Evolutionary conservation across 2,797 vertebrate genomes (phyloP), one percentile per base, ranked within the genome.

Genomic region (Poeciliopsis gracilis): DNA sequence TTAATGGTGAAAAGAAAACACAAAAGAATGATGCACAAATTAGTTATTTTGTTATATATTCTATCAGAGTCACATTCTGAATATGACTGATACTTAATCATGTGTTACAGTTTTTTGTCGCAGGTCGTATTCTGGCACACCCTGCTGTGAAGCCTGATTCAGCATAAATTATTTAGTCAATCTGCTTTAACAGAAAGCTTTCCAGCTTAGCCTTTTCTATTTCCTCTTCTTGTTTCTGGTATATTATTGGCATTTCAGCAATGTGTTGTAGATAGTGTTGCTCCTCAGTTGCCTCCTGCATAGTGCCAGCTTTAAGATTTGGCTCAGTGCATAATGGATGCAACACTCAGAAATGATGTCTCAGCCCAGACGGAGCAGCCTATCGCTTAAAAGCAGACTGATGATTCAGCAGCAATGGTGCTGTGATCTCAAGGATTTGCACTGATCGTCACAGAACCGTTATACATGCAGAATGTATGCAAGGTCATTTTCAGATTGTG

Each of bases 381-480:
- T 53, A 73, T 86, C 83, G 18, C 79, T 82, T 78, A 83, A 72
- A 46, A 84, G 87, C 82, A 91, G 89, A 90, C 77, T 92, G 93
- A 94, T 94, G 92, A 93, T 76, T 94, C 93, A 95, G 93, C 93
- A 92, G 73, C 47, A 89, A 69, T 69, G 81, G 72, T 73, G 82
- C 72, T 69, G 38, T 63, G 78, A 82, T 85, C 78, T 82, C 30
- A 36, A 73, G 30, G 47, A 73, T 83, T 82, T 79, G 36, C 79
- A 57, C 83, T 16, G 41, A 59, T 89, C 75, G 57, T 76, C 86
- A 78, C 43, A 85, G 76, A 74, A 55, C 72, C n/a, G 79, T n/a
- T 49, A 91, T 87, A 75, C 82, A 90, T 81, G 80, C 73, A 86
- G 82, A 57, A 28, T 25, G 9, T 25, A 13, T 57, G n/a, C 33